Base-by-base conservation (phyloP, 2,888 invertebrate genomes). In the Apoda limacodes region DNA sequence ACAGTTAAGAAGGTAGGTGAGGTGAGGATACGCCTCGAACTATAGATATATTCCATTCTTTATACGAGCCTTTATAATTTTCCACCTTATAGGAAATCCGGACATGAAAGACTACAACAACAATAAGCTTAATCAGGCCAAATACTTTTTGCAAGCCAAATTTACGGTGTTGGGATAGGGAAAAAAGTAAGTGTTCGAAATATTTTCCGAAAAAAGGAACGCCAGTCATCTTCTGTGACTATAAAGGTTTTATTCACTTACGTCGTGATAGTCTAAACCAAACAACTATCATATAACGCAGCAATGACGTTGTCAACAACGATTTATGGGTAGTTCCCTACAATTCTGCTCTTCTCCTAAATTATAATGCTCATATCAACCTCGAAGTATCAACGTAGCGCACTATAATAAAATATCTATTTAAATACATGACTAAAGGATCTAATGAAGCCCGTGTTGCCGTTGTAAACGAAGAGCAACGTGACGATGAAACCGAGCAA, bases 1-100 rank as follows among this genome's bases (percentile, higher is more conserved):
- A 33, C 30, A 10, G 22, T 40, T 12, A 36, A 38, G 41, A 41
- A 40, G 27, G 13, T 36, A 27, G 37, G 37, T 3, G 13, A 19
- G 7, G 27, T n/a, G n/a, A n/a, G n/a, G n/a, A 20, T n/a, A 37
- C 13, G 13, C 32, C 33, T 20, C 33, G 30, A 19, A 27, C 19
- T 15, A 28, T 37, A 15, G 34, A 37, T 25, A 30, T 37, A 9
- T 25, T 34, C 17, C 26, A 30, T 19, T 24, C 26, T 5, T 30
- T 30, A 6, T 37, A n/a, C n/a, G n/a, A n/a, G n/a, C n/a, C n/a
- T n/a, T n/a, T n/a, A n/a, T n/a, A n/a, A n/a, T n/a, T n/a, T 34
- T n/a, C n/a, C n/a, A n/a, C n/a, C n/a, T n/a, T n/a, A n/a, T n/a
- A n/a, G 33, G 13, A 30, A 19, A 14, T 5, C 26, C 11, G 13